Percentiles rank a stretch among this genome's conserved stretches.
Evolutionary conservation across 2,888 invertebrate species (phyloP).

Genomic region (Philaethria dido): DNA sequence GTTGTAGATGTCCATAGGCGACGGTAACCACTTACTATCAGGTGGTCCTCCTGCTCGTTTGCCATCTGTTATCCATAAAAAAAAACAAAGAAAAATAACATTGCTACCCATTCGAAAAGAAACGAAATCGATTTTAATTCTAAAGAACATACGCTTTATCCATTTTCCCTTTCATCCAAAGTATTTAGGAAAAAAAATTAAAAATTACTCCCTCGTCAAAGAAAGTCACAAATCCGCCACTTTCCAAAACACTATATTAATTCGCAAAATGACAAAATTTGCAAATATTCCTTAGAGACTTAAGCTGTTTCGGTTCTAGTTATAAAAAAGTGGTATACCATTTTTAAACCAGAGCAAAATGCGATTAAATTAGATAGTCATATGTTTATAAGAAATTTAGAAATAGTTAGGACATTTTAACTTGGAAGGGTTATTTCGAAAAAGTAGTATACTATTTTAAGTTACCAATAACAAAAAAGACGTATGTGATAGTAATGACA

Average conservation of each 20-base stretch:
- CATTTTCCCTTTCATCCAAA: background rate
- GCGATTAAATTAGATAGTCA: conserved; percentile 48
- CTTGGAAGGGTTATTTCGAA: conserved; percentile 44
- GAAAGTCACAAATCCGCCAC: conserved; percentile 50
- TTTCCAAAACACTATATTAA: conserved; percentile 38
- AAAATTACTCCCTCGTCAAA: conserved; percentile 56
- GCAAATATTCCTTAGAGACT: conserved; percentile 21
- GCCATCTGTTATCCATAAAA: no score
- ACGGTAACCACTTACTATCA: no score
- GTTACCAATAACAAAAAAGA: conserved; percentile 48
- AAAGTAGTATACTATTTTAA: conserved; percentile 74
- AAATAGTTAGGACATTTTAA: conserved; percentile 54
- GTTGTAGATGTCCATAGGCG: no score
- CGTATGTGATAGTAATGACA: conserved; percentile 52
- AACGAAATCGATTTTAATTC: no score
- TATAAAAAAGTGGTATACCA: conserved; percentile 67
- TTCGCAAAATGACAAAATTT: conserved; percentile 38
- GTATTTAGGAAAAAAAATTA: conserved; percentile 39
- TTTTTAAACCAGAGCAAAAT: conserved; percentile 62
- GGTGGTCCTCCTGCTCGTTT: no score
- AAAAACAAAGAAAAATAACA: no score
- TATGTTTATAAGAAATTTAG: conserved; percentile 52
- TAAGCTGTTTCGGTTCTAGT: conserved; percentile 45
- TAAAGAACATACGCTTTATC: no score
- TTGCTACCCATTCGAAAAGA: no score